A percentile compares a stretch with the other conserved stretches of the same genome.
Conservation (phyloP, 2,888 invertebrate species). For the Choristoneura rosaceana region DNA sequence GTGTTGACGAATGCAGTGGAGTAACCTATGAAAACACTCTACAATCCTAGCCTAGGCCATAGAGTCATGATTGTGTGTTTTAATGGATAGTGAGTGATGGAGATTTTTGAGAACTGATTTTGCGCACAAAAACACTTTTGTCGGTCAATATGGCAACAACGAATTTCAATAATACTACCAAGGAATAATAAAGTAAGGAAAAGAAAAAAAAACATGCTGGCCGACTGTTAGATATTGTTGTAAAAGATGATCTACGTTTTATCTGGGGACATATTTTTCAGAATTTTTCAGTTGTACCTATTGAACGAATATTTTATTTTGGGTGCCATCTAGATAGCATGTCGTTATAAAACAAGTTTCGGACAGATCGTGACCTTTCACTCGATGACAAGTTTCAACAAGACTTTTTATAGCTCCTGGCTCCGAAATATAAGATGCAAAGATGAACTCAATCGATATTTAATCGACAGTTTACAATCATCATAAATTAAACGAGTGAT, state of each 20-base stretch:
- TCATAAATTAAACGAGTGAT: slow-evolving; percentile 39
- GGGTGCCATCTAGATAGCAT: slow-evolving; percentile 41
- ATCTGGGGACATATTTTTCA: no score
- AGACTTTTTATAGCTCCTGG: slow-evolving; percentile 26
- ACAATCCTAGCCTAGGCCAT: neutral
- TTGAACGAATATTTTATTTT: no score
- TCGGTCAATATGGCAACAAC: no score
- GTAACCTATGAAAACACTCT: neutral
- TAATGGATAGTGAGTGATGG: neutral
- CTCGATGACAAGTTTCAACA: slow-evolving; percentile 32
- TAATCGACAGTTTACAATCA: slow-evolving; percentile 41
- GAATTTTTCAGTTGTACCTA: no score
- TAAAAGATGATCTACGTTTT: neutral
- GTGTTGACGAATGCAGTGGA: neutral
- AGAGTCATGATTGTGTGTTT: neutral
- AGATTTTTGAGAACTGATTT: neutral
- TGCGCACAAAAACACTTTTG: no score
- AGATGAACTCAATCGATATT: slow-evolving; percentile 37
- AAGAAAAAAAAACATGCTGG: no score
- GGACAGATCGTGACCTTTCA: slow-evolving; percentile 33
- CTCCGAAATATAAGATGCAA: slow-evolving; percentile 21
- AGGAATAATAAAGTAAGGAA: no score
- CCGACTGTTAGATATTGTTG: neutral
- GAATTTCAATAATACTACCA: neutral
- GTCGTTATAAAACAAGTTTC: slow-evolving; percentile 22